Evolutionary conservation across 1,140 invertebrate genomes (phyloP), one percentile per base, ranked within the genome.

Genomic region (Aphaenogaster floridana): DNA sequence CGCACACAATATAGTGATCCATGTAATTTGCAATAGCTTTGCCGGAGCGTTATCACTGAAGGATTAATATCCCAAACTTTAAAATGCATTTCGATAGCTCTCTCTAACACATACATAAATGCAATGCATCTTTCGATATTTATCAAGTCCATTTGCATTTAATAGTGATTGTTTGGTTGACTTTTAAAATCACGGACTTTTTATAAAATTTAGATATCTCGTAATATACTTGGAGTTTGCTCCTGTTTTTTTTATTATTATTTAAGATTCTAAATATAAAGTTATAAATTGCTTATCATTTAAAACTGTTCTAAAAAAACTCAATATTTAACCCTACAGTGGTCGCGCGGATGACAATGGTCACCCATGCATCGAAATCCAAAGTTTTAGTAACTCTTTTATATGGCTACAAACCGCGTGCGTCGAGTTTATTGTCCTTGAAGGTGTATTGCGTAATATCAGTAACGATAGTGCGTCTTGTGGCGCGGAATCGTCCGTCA

Each of bases 11-110:
- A 77, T 39, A 68, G 61, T 68, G 63, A 68, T 80, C 8, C 45
- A 52, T 80, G 45, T 80, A 80, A 80, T 68, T 80, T 68, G 63
- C 45, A 52, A 64, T 78, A 79, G 77, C 61, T 50, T 68, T 68
- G 34, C 45, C 13, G 61, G 34, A 21, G 7, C 48, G 61, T 0
- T 79, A 34, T 68, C 45, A 34, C 5, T 39, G 45, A n/a, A 21
- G 34, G 7, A 52, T 68, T 52, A 68, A 68, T 80, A 52, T 52
- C 13, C 34, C 17, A 52, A 66, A 66, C 34, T 80, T 79, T 68
- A 66, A 68, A 80, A 68, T 68, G n/a, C 13, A 15, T 8, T 61
- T 15, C 21, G 13, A 77, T 17, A 77, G 15, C 8, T 61, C 45
- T 69, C 21, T 69, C 21, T 48, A 42, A 42, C 15, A 17, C 15